A percentile compares a stretch with the other conserved stretches of the same genome.
phyloP scores from a whole-genome alignment of 1,140 invertebrate genomes.

The Hesperophylax magnus region DNA sequence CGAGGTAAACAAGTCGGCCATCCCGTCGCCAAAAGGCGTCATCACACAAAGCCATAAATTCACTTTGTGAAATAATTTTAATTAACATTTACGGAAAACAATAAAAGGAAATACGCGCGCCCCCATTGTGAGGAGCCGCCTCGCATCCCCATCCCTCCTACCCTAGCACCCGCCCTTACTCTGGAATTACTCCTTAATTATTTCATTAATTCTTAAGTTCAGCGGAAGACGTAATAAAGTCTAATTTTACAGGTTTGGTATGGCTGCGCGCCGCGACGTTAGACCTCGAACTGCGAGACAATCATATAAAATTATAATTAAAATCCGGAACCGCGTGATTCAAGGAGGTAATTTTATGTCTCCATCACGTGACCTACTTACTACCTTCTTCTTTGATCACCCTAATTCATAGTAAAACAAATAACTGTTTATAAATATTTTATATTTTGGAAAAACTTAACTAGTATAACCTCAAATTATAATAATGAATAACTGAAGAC shows the following conservation, averaged over 20 bases:
- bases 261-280: neutral
- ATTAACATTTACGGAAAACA: constrained; percentile 32
- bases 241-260: constrained; percentile 56
- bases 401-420: too few relatives aligned
- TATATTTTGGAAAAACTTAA: too few relatives aligned
- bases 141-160: neutral
- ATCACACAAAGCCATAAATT: neutral
- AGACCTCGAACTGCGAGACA: constrained; percentile 34
- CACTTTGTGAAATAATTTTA: constrained; percentile 23
- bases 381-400: too few relatives aligned
- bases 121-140: constrained; percentile 8
- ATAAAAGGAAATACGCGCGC: constrained; percentile 37
- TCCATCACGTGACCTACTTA: too few relatives aligned
- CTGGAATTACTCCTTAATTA: constrained; percentile 58
- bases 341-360: too few relatives aligned
- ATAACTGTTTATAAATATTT: too few relatives aligned
- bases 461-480: too few relatives aligned
- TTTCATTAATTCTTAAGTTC: constrained; percentile 59
- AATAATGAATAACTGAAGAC: too few relatives aligned
- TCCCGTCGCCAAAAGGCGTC: too few relatives aligned
- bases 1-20: too few relatives aligned
- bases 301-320: constrained; percentile 57
- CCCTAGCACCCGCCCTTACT: neutral
- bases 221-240: constrained; percentile 56
- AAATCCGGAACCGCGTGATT: constrained; percentile 1